A percentile compares a stretch with the other conserved stretches of the same genome.
These are phyloP conservation scores for Bombus huntii DNA, from an alignment of 1,140 invertebrate species.

Conservation along the genomic window DNA sequence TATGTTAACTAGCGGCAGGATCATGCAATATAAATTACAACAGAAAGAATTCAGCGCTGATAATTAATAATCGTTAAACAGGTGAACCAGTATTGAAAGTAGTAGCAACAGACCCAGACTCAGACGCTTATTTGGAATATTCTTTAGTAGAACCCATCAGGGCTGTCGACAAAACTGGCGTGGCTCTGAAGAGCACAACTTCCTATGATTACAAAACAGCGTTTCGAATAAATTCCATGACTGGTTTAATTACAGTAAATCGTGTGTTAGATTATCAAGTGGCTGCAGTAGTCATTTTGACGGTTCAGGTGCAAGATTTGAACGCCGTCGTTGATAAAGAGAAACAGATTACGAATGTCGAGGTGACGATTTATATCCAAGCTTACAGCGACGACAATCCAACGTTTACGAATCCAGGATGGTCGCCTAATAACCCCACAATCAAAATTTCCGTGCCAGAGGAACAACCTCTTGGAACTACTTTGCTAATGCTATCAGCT, in stretches of 20 bases:
- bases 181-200: conserved; percentile 84
- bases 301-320: conserved; percentile 88
- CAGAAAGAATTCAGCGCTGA: too few species aligned
- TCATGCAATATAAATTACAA: not conserved
- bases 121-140: conserved; percentile 87
- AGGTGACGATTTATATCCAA: conserved; percentile 91
- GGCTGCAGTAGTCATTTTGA: conserved; percentile 90
- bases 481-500: conserved; percentile 88
- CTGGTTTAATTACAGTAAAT: conserved; percentile 88
- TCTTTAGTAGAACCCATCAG: conserved; percentile 87
- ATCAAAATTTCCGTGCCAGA: conserved; percentile 88
- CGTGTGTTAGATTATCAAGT: conserved; percentile 90
- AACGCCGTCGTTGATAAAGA: conserved; percentile 88
- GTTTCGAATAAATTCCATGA: conserved; percentile 87
- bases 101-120: conserved; percentile 87
- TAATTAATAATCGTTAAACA: conserved; percentile 25
- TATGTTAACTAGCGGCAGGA: not conserved
- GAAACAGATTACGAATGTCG: conserved; percentile 86
- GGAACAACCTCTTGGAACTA: conserved; percentile 90
- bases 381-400: conserved; percentile 91
- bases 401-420: conserved; percentile 88
- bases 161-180: conserved; percentile 90
- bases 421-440: conserved; percentile 86
- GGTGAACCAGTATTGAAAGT: conserved; percentile 86
- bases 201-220: conserved; percentile 87